These are phyloP conservation scores for Platypus cylindrus DNA, from an alignment of 2,888 invertebrate genomes.

Conservation along the genomic window DNA sequence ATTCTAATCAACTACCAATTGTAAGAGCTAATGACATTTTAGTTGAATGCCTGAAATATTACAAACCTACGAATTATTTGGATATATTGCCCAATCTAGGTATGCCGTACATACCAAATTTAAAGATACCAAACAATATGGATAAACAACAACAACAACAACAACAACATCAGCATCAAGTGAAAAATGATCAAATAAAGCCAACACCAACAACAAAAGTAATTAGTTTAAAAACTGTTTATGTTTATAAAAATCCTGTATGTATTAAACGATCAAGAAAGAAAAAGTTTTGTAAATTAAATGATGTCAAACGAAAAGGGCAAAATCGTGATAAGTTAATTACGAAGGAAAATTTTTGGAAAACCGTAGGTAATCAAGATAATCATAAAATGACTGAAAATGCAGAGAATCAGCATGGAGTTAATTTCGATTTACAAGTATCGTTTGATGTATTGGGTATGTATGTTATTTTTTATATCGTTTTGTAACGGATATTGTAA, in stretches of 20 bases:
- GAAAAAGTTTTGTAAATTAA: slow-evolving; percentile 20
- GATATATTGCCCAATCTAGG: slow-evolving; percentile 27
- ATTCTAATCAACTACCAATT: neutral
- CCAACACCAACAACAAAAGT: slow-evolving; percentile 32
- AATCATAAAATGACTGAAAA: slow-evolving; percentile 8
- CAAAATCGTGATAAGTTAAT: slow-evolving; percentile 24
- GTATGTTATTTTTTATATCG: neutral
- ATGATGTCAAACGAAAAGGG: slow-evolving; percentile 15
- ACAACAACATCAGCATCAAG: slow-evolving; percentile 2
- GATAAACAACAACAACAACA: slow-evolving; percentile 2
- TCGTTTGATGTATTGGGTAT: slow-evolving; percentile 1
- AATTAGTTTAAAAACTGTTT: slow-evolving; percentile 30
- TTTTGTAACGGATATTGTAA: neutral
- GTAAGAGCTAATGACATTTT: slow-evolving; percentile 5
- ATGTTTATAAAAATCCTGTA: slow-evolving; percentile 30
- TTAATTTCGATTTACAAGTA: neutral
- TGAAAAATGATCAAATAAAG: slow-evolving; percentile 19
- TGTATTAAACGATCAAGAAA: slow-evolving; percentile 30
- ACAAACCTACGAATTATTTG: slow-evolving; percentile 29
- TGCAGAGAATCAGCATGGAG: slow-evolving; percentile 3
- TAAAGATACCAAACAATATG: slow-evolving; percentile 24
- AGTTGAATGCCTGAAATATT: slow-evolving; percentile 24
- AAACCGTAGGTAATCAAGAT: slow-evolving; percentile 18
- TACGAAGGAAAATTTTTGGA: slow-evolving; percentile 30
- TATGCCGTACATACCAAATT: slow-evolving; percentile 27